Base-by-base conservation (phyloP, 2,113 vertebrate species). In the Sinocyclocheilus rhinocerous region DNA sequence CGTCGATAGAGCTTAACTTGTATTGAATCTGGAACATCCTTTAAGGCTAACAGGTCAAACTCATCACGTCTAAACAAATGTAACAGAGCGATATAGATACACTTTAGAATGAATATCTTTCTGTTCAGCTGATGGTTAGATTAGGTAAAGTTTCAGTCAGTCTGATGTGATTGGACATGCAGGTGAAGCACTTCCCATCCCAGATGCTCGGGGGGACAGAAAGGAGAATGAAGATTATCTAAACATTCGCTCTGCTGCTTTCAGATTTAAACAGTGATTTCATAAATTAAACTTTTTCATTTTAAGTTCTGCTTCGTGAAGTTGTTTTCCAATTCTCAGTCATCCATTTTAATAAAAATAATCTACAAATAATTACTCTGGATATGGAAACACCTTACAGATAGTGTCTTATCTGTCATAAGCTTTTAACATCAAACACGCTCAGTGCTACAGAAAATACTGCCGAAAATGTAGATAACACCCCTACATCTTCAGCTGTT, bases 101-200 rank as follows among this genome's bases (percentile, higher is more conserved):
- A 11, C 16, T 69, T 52, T 29, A 22, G 24, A 69, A 24, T 69
- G 18, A 52, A 70, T 33, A 29, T 63, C 78, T 24, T 9, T 59
- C 76, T 22, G 29, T 61, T 81, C 33, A 1, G 36, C 33, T 67
- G 45, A 52, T 69, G 9, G 39, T 67, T 67, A 48, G 59, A 67
- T 59, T 69, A 18, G 63, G 24, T 67, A 16, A 45, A 20, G 61
- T 67, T 81, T 67, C 24, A 81, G 8, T 48, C 15, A 45, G 61
- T 81, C 8, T 81, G 1, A 80, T 63, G 78, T 63, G 52, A 78
- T 78, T 78, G 18, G 52, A 36, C 52, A 65, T 16, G 36, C 59
- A 65, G 39, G 20, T 45, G 18, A 82, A 82, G 26, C 16, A 15
- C 45, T 52, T 82, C 42, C 9, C 3, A 1, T 50, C 24, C 15